Base-by-base conservation (phyloP, 1,140 invertebrate species). In the Tachypleus tridentatus region DNA sequence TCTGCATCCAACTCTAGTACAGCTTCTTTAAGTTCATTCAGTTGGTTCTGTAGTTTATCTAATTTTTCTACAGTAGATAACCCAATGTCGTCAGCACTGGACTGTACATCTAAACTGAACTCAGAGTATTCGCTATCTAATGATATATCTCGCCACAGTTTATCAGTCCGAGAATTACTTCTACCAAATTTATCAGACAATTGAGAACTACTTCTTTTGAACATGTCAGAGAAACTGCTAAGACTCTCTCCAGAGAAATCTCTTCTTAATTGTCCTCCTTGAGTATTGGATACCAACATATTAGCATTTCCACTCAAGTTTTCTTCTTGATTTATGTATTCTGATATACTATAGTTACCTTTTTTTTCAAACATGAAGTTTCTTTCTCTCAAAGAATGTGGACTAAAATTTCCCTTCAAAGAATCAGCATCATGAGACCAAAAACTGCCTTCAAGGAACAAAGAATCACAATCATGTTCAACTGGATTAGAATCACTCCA, bases 401-500 rank as follows among this genome's bases (percentile, higher is more conserved):
- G 58, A 60, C 58, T 60, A 60, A 60, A 60, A 49, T 60, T 60
- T 47, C n/a, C 58, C 49, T 48, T 60, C 48, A 60, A 48, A 4
- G 58, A 60, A 47, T 10, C 49, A 49, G 58, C 48, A 10, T 60
- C 58, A 47, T 60, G 58, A 47, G 29, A 60, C 49, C 49, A 10
- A 4, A 60, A 5, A 60, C 58, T 60, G n/a, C 49, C 58, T 10
- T 47, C 49, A 60, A 48, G 10, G 10, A 48, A 48, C 3, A 49
- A 60, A 48, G 29, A 48, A 48, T 60, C 58, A 49, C 29, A 60
- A 48, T 5, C 48, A 54, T 54, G 1, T 54, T 54, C 53, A 8
- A 8, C 29, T 29, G 29, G 29, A 29, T 29, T 29, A 29, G 29
- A 29, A 29, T 29, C 29, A 29, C 29, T 29, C 29, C 29, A 29